Conservation (phyloP, 1,140 invertebrate genomes). For the Drosophila burlai region DNA sequence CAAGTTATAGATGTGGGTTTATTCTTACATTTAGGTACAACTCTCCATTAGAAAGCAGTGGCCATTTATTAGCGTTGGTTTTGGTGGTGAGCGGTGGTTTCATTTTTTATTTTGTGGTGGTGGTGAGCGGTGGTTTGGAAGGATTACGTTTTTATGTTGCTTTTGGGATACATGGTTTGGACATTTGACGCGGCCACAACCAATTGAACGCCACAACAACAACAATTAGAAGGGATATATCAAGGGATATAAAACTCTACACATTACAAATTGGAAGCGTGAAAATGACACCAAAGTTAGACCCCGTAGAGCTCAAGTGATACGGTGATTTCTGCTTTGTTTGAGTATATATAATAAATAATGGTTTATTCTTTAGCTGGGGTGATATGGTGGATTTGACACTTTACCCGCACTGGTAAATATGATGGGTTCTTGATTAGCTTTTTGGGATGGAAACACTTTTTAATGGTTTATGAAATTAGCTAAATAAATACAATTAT, state of each 20-base stretch:
- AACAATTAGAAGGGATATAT: slow-evolving; percentile 33
- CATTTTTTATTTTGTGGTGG: slow-evolving; percentile 34
- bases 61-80: slow-evolving; percentile 61
- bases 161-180: slow-evolving; percentile 53
- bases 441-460: slow-evolving; percentile 64
- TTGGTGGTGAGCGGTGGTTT: slow-evolving; percentile 47
- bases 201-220: slow-evolving; percentile 65
- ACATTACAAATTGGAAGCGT: slow-evolving; percentile 69
- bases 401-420: slow-evolving; percentile 45
- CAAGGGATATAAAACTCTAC: slow-evolving; percentile 39
- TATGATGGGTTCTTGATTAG: slow-evolving; percentile 62
- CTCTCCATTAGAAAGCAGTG: slow-evolving; percentile 49
- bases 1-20: slow-evolving; percentile 14
- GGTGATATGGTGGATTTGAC: slow-evolving; percentile 64
- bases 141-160: slow-evolving; percentile 46
- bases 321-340: slow-evolving; percentile 73
- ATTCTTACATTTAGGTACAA: slow-evolving; percentile 42
- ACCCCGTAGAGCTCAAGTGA: slow-evolving; percentile 79
- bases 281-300: slow-evolving; percentile 82
- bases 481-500: slow-evolving; percentile 18
- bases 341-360: slow-evolving; percentile 43
- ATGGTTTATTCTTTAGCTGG: slow-evolving; percentile 45
- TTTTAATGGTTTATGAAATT: slow-evolving; percentile 40
- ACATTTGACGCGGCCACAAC: slow-evolving; percentile 69
- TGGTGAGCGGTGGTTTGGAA: slow-evolving; percentile 48